Conservation (phyloP, 2,888 invertebrate species). For the Stenurella melanura region DNA sequence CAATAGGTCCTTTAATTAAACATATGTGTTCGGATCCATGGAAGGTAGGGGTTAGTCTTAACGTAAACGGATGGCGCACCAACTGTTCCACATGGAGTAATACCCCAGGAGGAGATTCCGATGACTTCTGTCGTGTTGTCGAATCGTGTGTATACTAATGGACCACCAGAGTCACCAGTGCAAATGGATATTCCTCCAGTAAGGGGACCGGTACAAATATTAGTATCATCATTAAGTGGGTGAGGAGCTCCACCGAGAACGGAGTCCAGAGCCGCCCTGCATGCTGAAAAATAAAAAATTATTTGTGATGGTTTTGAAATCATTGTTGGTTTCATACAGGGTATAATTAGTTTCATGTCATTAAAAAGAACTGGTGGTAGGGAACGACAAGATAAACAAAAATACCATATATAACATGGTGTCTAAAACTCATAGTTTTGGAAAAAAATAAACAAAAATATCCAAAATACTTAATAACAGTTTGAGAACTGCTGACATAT, state of each 20-base stretch:
- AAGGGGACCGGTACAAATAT: conserved; percentile 76
- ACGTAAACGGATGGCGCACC: conserved; percentile 77
- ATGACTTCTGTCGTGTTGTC: conserved; percentile 65
- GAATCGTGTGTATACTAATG: conserved; percentile 67
- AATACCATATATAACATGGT: no score
- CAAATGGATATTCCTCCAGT: conserved; percentile 75
- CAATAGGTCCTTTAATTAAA: neutral
- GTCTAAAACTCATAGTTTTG: no score
- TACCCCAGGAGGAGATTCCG: conserved; percentile 77
- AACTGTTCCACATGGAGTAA: conserved; percentile 74
- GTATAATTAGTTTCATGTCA: no score
- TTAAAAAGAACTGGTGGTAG: no score
- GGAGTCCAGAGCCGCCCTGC: neutral
- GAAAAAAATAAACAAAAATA: no score
- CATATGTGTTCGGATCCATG: neutral
- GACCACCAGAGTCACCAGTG: conserved; percentile 76
- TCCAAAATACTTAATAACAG: no score
- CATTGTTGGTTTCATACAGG: no score
- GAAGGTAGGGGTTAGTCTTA: conserved; percentile 73
- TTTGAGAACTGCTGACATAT: no score
- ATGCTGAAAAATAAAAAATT: neutral
- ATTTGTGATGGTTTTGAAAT: no score
- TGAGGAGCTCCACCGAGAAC: neutral
- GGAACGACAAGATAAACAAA: no score
- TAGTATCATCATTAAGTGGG: conserved; percentile 63